Evolutionary conservation across 1,140 invertebrate genomes (phyloP).

Genomic region (Drosophila simulans): DNA sequence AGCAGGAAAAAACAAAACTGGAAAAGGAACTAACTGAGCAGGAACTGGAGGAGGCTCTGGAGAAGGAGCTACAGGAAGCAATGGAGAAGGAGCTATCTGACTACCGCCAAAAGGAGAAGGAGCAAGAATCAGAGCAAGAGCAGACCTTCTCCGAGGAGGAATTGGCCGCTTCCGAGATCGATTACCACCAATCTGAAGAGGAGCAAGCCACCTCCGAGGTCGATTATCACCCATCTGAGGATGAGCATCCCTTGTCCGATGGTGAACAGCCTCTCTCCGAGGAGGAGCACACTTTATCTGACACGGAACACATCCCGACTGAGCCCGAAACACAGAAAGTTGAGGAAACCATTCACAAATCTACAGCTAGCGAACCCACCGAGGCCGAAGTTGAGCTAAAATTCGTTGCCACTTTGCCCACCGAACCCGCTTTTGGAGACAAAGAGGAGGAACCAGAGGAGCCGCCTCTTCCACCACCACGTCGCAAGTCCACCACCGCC

Average conservation of each 20-base stretch:
- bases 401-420: slow-evolving; percentile 60
- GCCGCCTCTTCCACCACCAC: slow-evolving; percentile 69
- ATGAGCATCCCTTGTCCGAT: slow-evolving; percentile 27
- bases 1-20: slow-evolving; percentile 39
- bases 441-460: slow-evolving; percentile 22
- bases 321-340: slow-evolving; percentile 8
- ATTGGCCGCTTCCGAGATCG: slow-evolving; percentile 36
- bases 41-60: slow-evolving; percentile 65
- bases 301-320: slow-evolving; percentile 27
- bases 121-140: slow-evolving; percentile 22
- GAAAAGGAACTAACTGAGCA: slow-evolving; percentile 54
- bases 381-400: slow-evolving; percentile 59
- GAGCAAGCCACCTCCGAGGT: slow-evolving; percentile 42
- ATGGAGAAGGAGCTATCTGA: slow-evolving; percentile 65
- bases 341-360: slow-evolving; percentile 32
- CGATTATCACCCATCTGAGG: slow-evolving; percentile 39
- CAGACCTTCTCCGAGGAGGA: slow-evolving; percentile 43
- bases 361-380: slow-evolving; percentile 51
- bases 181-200: slow-evolving; percentile 30
- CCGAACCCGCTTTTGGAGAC: slow-evolving; percentile 47
- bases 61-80: slow-evolving; percentile 64
- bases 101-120: slow-evolving; percentile 52
- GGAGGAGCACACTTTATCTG: slow-evolving; percentile 25
- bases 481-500: slow-evolving; percentile 69
- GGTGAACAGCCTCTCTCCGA: slow-evolving; percentile 27